Conservation (phyloP, 2,888 invertebrate genomes). For the Timema podura region DNA sequence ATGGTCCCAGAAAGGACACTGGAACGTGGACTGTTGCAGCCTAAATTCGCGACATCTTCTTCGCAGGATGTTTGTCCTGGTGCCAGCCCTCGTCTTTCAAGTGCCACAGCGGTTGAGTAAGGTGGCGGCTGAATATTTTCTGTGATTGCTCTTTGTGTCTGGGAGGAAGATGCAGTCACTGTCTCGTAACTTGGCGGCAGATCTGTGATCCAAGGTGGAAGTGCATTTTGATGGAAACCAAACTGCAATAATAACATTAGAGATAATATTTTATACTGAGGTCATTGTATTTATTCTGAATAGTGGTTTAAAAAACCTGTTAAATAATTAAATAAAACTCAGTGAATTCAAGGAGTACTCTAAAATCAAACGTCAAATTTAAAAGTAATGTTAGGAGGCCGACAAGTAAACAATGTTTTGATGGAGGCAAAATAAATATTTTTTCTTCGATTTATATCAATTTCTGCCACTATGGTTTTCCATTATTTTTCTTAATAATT, state of each 20-base stretch:
- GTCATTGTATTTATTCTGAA: too few relatives aligned
- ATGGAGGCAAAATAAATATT: too few relatives aligned
- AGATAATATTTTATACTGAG: not conserved
- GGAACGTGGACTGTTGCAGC: not conserved
- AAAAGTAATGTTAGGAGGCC: too few relatives aligned
- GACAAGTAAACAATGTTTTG: too few relatives aligned
- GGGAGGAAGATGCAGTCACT: not conserved
- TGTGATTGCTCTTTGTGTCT: not conserved
- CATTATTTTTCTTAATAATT: too few relatives aligned
- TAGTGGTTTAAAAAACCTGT: too few relatives aligned
- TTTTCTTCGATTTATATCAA: too few relatives aligned
- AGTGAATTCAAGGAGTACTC: too few relatives aligned
- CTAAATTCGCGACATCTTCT: not conserved
- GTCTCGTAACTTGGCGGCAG: constrained; percentile 19
- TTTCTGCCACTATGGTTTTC: too few relatives aligned
- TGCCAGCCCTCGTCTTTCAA: not conserved
- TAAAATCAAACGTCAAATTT: too few relatives aligned
- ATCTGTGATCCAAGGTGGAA: constrained; percentile 20
- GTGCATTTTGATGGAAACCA: constrained; percentile 4
- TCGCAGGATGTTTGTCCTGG: not conserved
- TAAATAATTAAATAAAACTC: too few relatives aligned
- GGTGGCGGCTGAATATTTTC: constrained; percentile 15
- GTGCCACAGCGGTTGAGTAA: constrained; percentile 15
- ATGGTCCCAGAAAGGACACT: not conserved
- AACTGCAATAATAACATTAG: not conserved